phyloP scores from a whole-genome alignment of 1,140 invertebrate genomes.

The Plodia interpunctella region DNA sequence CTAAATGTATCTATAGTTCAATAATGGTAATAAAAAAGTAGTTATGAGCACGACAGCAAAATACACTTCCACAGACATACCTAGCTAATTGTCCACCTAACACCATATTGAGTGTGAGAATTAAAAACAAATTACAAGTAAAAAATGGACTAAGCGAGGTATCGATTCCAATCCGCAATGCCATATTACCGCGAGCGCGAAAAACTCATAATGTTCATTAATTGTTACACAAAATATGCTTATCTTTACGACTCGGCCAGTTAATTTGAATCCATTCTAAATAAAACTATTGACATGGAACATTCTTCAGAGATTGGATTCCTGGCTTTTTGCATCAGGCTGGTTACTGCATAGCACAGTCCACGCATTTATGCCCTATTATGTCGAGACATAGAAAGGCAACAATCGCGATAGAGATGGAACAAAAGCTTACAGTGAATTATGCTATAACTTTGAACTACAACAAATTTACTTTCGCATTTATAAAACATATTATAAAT shows the following conservation, averaged over 20 bases:
- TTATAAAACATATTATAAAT: too few relatives aligned
- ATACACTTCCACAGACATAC: neutral
- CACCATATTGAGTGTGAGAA: neutral
- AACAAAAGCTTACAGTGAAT: too few relatives aligned
- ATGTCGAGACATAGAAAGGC: too few relatives aligned
- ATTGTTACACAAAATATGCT: constrained; percentile 7
- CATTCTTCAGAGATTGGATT: neutral
- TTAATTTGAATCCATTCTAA: constrained; percentile 10
- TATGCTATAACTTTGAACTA: too few relatives aligned
- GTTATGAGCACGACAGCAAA: too few relatives aligned
- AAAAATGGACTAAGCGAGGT: neutral
- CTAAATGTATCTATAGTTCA: too few relatives aligned
- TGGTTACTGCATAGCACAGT: neutral
- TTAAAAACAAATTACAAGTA: constrained; percentile 1
- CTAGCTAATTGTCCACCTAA: neutral
- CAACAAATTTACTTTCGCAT: too few relatives aligned
- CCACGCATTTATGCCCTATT: too few relatives aligned
- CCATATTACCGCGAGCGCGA: neutral
- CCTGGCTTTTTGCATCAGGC: neutral
- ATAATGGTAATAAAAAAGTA: too few relatives aligned
- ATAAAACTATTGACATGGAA: neutral
- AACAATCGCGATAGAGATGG: too few relatives aligned
- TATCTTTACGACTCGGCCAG: constrained; percentile 12
- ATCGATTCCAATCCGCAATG: neutral
- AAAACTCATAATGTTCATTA: constrained; percentile 4